Conservation (phyloP, 2,113 vertebrate genomes). For the Oryzias melastigma region DNA sequence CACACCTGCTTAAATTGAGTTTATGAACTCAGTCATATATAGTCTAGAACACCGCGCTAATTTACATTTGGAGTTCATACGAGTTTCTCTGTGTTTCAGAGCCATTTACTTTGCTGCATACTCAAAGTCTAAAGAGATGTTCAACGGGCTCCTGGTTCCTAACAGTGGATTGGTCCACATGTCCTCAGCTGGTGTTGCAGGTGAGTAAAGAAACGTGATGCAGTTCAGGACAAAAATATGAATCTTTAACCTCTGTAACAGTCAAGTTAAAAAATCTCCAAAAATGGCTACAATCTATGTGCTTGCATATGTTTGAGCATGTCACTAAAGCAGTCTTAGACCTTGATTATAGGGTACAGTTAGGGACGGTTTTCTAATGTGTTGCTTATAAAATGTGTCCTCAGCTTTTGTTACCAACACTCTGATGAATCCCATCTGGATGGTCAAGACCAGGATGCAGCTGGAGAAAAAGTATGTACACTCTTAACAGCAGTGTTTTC, state of each 20-base stretch:
- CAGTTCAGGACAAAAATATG: background rate
- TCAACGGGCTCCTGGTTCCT: constrained; percentile 90
- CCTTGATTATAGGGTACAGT: background rate
- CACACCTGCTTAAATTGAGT: constrained; percentile 16
- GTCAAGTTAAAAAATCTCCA: background rate
- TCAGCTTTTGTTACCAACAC: constrained; percentile 94
- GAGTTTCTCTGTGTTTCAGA: constrained; percentile 70
- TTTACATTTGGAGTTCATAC: constrained; percentile 2
- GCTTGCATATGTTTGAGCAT: background rate
- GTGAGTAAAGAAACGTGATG: constrained; percentile 59
- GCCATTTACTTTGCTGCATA: constrained; percentile 97
- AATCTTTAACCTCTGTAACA: too few relatives aligned
- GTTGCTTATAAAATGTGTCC: constrained; percentile 16
- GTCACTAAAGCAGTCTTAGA: background rate
- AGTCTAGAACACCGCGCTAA: constrained; percentile 1
- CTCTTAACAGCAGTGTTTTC: background rate
- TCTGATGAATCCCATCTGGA: constrained; percentile 97
- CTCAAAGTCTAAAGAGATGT: constrained; percentile 91
- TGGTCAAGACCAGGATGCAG: constrained; percentile 98
- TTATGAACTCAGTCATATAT: constrained; percentile 1
- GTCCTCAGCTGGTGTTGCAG: constrained; percentile 92
- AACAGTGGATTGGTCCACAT: constrained; percentile 91
- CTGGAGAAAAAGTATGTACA: constrained; percentile 87
- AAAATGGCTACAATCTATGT: background rate
- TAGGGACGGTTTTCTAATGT: background rate